Conservation (phyloP, 2,888 invertebrate species). For the Bombylius major region DNA sequence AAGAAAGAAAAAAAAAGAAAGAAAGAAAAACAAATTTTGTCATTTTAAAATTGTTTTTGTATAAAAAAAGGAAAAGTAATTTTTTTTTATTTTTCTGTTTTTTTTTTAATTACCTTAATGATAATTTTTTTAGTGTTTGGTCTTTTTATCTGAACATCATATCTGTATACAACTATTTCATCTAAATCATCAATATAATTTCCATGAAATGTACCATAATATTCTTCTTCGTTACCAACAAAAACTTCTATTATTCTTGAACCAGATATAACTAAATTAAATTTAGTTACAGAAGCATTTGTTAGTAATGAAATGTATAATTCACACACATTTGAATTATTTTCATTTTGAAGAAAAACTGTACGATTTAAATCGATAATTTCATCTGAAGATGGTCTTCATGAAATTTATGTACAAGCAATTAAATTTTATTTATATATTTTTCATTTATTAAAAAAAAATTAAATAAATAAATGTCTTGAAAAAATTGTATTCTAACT, state of each 20-base stretch:
- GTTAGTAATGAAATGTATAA: slow-evolving; percentile 20
- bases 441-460: no score
- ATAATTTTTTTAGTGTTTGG: slow-evolving; percentile 9
- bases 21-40: not conserved
- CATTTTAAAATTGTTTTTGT: not conserved
- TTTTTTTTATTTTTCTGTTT: not conserved
- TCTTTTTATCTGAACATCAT: slow-evolving; percentile 27
- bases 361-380: slow-evolving; percentile 25
- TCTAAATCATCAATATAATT: slow-evolving; percentile 19
- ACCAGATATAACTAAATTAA: slow-evolving; percentile 25
- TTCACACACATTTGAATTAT: slow-evolving; percentile 20
- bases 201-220: slow-evolving; percentile 28
- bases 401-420: no score
- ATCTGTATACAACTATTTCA: slow-evolving; percentile 24
- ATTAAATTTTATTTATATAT: no score
- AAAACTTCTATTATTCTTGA: slow-evolving; percentile 29
- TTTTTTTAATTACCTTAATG: slow-evolving; percentile 2
- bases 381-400: slow-evolving; percentile 16
- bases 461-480: no score
- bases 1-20: not conserved
- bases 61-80: no score
- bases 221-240: slow-evolving; percentile 25
- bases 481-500: no score
- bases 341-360: slow-evolving; percentile 17
- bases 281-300: slow-evolving; percentile 24